Base-by-base conservation (phyloP, 2,888 invertebrate genomes). In the Camponotus fellah region DNA sequence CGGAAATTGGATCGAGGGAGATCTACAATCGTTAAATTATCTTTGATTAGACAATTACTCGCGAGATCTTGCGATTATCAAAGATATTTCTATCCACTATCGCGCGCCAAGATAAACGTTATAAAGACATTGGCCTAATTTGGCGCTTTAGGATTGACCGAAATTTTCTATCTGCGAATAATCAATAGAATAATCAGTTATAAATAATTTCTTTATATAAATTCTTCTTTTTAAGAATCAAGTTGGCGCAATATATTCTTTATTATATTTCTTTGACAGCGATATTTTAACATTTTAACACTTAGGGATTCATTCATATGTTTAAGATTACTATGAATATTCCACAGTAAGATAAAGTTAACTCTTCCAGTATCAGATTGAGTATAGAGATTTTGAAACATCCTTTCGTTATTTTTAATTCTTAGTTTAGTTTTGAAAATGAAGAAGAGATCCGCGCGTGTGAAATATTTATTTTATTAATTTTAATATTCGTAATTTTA, bases 1-100 rank as follows among this genome's bases (percentile, higher is more conserved):
- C 81, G 84, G 49, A 68, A 77, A 85, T 71, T 83, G 49, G n/a
- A 53, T 53, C 2, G 49, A 53, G 8, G 8, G 49, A 53, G 86
- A 87, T 87, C 83, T 90, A 88, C 53, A 83, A 64, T 89, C 87
- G 89, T 89, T 85, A 84, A 69, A 85, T 86, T 82, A 87, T 89
- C 87, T 86, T 84, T 80, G 77, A 46, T 77, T 85, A 58, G 56
- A 87, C 64, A 71, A 81, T 79, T 85, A 76, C 34, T 90, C 82
- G 64, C 79, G 85, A 80, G 87, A 85, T 87, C 34, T 43, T 82
- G 87, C 81, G 83, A 87, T 87, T 84, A 88, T 60, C 66, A 40
- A 32, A 49, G n/a, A 69, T 65, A 74, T 60, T 77, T 66, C 26
- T 85, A 62, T 14, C 10, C 64, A 62, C 58, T 76, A 49, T 43